phyloP scores from a whole-genome alignment of 1,140 invertebrate genomes.

The Chlorops oryzae region DNA sequence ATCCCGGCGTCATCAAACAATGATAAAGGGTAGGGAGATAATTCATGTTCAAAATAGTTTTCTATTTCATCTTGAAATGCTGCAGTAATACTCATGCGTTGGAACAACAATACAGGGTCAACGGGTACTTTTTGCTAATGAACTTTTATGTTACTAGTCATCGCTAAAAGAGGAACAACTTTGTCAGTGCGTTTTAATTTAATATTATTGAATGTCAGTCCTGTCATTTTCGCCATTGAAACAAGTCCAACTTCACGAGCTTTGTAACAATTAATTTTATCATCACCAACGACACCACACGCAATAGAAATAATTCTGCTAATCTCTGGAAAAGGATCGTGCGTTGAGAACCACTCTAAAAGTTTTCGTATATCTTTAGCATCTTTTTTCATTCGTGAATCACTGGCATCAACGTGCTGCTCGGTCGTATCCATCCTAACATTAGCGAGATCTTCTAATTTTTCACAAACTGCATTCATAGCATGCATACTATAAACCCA shows the following conservation, averaged over 20 bases:
- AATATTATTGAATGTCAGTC: conserved; percentile 33
- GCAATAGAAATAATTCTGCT: conserved; percentile 36
- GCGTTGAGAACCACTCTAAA: conserved; percentile 37
- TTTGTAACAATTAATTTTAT: conserved; percentile 44
- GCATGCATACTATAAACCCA: conserved; percentile 37
- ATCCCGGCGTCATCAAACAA: conserved; percentile 38
- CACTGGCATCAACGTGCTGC: conserved; percentile 46
- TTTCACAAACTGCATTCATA: conserved; percentile 15
- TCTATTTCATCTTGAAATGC: conserved; percentile 26
- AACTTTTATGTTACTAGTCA: conserved; percentile 34
- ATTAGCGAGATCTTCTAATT: conserved; percentile 37
- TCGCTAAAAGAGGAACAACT: conserved; percentile 34
- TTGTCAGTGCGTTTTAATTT: conserved; percentile 40
- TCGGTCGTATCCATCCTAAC: conserved; percentile 37
- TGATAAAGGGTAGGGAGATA: conserved; percentile 34
- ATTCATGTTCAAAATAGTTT: conserved; percentile 42
- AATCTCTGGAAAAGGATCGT: conserved; percentile 33
- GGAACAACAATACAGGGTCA: conserved; percentile 43
- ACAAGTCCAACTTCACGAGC: conserved; percentile 38
- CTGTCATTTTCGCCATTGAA: conserved; percentile 29
- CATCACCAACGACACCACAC: conserved; percentile 38
- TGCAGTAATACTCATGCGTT: conserved; percentile 29
- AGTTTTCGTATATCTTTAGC: conserved; percentile 35
- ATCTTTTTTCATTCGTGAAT: conserved; percentile 43
- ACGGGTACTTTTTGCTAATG: conserved; percentile 33